Percentiles rank a stretch among this genome's conserved stretches.
Evolutionary conservation across 2,113 vertebrate species (phyloP).

Genomic region (Brachionichthys hirsutus): DNA sequence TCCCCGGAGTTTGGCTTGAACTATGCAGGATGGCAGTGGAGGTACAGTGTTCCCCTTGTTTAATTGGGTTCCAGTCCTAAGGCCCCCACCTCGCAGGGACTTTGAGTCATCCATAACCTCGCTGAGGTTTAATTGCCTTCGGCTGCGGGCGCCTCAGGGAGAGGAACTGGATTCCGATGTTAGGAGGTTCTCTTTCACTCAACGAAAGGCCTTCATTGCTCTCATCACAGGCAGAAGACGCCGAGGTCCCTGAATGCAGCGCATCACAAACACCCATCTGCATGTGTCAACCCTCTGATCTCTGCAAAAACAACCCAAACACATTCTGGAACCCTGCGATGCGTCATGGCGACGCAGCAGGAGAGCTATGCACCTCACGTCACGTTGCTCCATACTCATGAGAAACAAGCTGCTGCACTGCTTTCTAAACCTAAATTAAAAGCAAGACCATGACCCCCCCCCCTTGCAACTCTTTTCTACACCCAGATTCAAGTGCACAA

Average conservation of each 20-base stretch:
- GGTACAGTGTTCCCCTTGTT: conserved; percentile 29
- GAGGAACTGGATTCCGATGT: conserved; percentile 47
- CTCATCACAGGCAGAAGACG: background rate
- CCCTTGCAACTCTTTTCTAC: background rate
- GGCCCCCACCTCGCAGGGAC: conserved; percentile 45
- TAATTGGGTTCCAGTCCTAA: conserved; percentile 52
- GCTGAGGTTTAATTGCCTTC: conserved; percentile 54
- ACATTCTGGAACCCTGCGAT: conserved; percentile 8
- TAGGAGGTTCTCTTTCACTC: conserved; percentile 25
- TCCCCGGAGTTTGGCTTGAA: conserved; percentile 22
- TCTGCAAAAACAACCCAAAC: conserved; percentile 10
- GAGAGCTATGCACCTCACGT: background rate
- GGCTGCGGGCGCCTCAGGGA: conserved; percentile 49
- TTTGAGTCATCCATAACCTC: conserved; percentile 55
- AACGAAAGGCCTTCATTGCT: conserved; percentile 12
- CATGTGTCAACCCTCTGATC: background rate
- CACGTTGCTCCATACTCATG: conserved; percentile 8
- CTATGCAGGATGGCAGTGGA: conserved; percentile 35
- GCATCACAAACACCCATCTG: background rate
- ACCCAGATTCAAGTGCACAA: background rate
- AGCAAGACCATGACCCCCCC: conserved; percentile 36
- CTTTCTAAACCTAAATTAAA: conserved; percentile 21
- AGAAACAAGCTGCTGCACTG: conserved; percentile 10
- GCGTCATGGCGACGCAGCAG: conserved; percentile 19
- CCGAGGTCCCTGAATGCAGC: background rate